Evolutionary conservation across 2,888 invertebrate genomes (phyloP), one percentile per base, ranked within the genome.

Genomic region (Caenorhabditis drosophilae): DNA sequence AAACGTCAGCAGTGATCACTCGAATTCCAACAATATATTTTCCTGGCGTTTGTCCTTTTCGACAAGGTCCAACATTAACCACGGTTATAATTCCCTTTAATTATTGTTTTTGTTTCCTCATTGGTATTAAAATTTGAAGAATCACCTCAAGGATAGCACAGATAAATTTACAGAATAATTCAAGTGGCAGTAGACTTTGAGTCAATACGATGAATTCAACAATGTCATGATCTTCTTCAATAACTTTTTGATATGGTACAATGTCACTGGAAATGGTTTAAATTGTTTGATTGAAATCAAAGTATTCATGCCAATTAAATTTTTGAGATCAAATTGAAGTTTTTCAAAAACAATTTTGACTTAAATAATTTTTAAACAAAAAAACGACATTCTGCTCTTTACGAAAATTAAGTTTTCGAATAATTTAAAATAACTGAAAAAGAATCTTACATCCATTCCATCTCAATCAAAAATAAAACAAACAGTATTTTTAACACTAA

Each of bases 141-240:
- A 18, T 31, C 15, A 77, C 79, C 70, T 80, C 80, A 2, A 78
- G 20, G 23, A 78, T 22, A 26, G 74, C 73, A 38, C 71, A 75
- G 16, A 78, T 23, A 7, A 78, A 22, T 59, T 80, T 80, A 41
- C 69, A 64, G 2, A 71, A 23, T 4, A 82, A 48, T 67, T 82
- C 82, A 31, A 80, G 41, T 38, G 81, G 79, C n/a, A 82, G 78
- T n/a, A 82, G 63, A 6, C 67, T 76, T 38, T 83, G 81, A 7
- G 80, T 82, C 3, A 82, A 41, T 25, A 75, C 76, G 40, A 82
- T 82, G 7, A 82, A 67, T 4, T 76, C 67, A 49, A 76, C 70
- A 2, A 82, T 47, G 44, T 83, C 81, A 20, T 74, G 72, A 15
- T 76, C 67, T 9, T 74, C 68, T 1, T 72, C 68, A 4, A 83